A percentile compares a stretch with the other conserved stretches of the same genome.
Conservation (phyloP, 1,140 invertebrate genomes). For the Himalopsyche phryganea region DNA sequence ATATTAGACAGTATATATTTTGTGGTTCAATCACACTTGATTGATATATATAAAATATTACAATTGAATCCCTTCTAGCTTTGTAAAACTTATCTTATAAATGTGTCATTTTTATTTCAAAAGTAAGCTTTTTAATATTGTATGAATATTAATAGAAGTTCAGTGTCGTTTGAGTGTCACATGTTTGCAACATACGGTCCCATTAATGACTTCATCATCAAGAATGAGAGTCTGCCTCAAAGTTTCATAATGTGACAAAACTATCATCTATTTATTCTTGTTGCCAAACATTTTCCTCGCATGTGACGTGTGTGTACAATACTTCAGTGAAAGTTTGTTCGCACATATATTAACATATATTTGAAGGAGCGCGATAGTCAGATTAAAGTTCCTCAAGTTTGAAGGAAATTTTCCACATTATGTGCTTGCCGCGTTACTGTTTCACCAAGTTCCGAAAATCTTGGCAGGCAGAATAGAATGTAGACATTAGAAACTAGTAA, state of each 20-base stretch:
- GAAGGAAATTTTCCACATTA: conserved; percentile 10
- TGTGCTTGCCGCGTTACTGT: conserved; percentile 5
- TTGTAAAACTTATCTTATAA: too few species aligned
- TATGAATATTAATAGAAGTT: too few species aligned
- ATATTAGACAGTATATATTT: too few species aligned
- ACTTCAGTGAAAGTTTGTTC: conserved; percentile 7
- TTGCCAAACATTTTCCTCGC: conserved; percentile 5
- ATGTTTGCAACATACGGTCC: too few species aligned
- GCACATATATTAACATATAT: conserved; percentile 18
- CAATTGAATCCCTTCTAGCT: too few species aligned
- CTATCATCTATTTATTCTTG: conserved; percentile 16
- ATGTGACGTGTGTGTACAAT: conserved; percentile 1
- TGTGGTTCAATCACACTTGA: too few species aligned
- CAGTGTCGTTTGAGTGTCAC: too few species aligned
- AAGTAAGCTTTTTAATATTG: too few species aligned
- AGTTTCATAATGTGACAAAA: not conserved
- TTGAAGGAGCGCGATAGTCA: conserved; percentile 12
- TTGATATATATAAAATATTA: too few species aligned
- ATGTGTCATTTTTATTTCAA: too few species aligned
- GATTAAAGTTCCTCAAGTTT: conserved; percentile 15
- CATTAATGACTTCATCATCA: too few species aligned
- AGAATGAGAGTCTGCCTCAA: too few species aligned
- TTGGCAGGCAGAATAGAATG: conserved; percentile 14
- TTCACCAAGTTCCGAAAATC: not conserved
- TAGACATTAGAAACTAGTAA: conserved; percentile 1